Evolutionary conservation across 2,113 vertebrate species (phyloP).

Genomic region (Poecile atricapillus): DNA sequence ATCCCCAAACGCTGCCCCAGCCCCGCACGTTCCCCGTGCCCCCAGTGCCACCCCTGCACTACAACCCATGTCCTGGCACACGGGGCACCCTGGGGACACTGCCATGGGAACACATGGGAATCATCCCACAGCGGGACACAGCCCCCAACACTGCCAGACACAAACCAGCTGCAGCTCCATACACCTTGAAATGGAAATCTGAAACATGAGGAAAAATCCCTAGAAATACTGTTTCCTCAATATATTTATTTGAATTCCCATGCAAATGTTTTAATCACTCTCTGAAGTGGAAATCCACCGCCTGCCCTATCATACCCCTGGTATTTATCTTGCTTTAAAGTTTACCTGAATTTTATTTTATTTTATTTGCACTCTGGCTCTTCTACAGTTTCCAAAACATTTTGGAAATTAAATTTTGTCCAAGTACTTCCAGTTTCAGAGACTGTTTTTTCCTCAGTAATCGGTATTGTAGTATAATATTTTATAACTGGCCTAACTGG

Average conservation of each 20-base stretch:
- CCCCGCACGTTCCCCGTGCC: fast-evolving
- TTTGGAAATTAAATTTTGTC: not conserved
- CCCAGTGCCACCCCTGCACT: not conserved
- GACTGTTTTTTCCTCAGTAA: not conserved
- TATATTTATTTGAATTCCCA: not conserved
- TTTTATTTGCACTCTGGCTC: not conserved
- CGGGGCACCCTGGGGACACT: fast-evolving
- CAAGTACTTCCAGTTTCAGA: not conserved
- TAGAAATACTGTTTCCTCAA: not conserved
- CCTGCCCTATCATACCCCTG: not conserved
- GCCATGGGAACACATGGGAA: not conserved
- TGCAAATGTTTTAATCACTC: not conserved
- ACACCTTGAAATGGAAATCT: not conserved
- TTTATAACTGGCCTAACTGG: not conserved
- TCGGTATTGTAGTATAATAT: not conserved
- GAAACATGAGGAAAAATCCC: not conserved
- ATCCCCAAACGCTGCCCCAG: not conserved
- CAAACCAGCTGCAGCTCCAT: not conserved
- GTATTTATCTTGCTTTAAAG: not conserved
- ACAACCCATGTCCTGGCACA: not conserved
- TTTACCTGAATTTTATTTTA: not conserved
- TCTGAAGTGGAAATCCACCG: not conserved
- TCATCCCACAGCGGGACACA: not conserved
- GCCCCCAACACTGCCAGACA: not conserved
- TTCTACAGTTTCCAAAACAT: not conserved